Percentiles rank a stretch among this genome's conserved stretches.
These are phyloP conservation scores for Cyanocitta stelleri DNA, from an alignment of 2,113 vertebrate species.

Conservation along the genomic window DNA sequence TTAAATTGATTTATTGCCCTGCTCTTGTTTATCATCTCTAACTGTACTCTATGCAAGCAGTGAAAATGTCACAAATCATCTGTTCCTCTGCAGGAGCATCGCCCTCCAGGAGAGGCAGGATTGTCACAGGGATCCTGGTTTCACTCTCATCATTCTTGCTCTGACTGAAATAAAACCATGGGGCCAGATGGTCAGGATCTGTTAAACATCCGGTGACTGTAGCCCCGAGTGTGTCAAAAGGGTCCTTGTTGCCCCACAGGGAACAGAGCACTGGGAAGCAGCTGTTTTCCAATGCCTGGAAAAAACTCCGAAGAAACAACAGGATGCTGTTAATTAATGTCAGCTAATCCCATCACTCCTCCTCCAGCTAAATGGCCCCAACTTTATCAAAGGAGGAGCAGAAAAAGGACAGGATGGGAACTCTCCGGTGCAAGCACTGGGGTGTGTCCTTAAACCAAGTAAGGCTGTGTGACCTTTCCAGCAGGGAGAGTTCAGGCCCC, in stretches of 20 bases:
- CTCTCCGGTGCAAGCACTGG: fast-evolving
- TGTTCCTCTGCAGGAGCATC: not conserved
- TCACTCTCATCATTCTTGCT: not conserved
- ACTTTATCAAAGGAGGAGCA: not conserved
- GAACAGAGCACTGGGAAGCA: not conserved
- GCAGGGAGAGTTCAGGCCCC: not conserved
- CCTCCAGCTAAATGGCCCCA: not conserved
- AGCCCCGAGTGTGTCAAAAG: not conserved
- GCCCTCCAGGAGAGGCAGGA: not conserved
- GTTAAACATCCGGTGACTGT: not conserved
- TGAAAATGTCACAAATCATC: not conserved
- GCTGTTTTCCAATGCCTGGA: not conserved
- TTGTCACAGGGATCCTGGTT: not conserved
- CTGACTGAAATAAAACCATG: not conserved
- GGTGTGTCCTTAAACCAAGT: not conserved
- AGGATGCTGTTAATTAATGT: not conserved
- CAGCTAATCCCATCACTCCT: not conserved
- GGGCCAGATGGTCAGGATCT: slow-evolving; percentile 16
- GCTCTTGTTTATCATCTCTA: not conserved
- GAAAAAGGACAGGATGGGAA: not conserved
- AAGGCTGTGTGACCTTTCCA: not conserved
- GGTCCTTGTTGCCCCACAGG: not conserved
- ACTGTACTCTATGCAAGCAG: not conserved
- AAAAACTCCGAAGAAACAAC: not conserved
- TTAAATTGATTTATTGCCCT: not conserved